Evolutionary conservation across 2,113 vertebrate genomes (phyloP).

Genomic region (Gallinago paraguaiae): DNA sequence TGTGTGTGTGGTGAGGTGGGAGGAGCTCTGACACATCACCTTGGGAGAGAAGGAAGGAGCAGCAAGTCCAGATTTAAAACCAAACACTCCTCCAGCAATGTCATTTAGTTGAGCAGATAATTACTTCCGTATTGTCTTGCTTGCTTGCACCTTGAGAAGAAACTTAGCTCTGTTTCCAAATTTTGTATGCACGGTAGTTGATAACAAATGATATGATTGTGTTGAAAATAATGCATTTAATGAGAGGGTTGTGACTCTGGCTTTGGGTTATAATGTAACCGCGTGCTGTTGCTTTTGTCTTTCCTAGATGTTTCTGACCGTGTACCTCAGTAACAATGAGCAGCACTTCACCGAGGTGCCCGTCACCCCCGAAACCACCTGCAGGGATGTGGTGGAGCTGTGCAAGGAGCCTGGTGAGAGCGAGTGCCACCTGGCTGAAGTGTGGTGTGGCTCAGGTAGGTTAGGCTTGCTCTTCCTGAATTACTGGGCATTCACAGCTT

Average conservation of each 20-base stretch:
- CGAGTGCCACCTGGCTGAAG: constrained; percentile 91
- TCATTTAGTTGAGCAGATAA: not conserved
- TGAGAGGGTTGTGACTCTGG: not conserved
- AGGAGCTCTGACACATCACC: not conserved
- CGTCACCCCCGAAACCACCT: constrained; percentile 90
- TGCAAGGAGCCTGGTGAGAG: constrained; percentile 94
- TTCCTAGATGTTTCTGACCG: constrained; percentile 94
- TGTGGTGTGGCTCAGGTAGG: constrained; percentile 94
- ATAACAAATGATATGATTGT: not conserved
- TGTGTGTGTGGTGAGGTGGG: not conserved
- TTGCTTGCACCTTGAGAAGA: not conserved
- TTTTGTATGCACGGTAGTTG: not conserved
- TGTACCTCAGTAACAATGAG: constrained; percentile 98
- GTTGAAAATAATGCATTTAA: not conserved
- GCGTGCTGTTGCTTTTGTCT: not conserved
- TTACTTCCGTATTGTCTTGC: not conserved
- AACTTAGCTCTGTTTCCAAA: not conserved
- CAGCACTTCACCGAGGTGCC: constrained; percentile 98
- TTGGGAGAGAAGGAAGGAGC: not conserved
- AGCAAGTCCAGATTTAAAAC: not conserved
- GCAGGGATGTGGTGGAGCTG: constrained; percentile 94
- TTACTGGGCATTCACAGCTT: not conserved
- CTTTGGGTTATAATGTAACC: not conserved
- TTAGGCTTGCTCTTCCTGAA: not conserved
- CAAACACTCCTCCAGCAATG: not conserved